Percentiles rank a stretch among this genome's conserved stretches.
These are phyloP conservation scores for Sciurus niger DNA, from an alignment of 2,113 vertebrate genomes.

Conservation along the genomic window DNA sequence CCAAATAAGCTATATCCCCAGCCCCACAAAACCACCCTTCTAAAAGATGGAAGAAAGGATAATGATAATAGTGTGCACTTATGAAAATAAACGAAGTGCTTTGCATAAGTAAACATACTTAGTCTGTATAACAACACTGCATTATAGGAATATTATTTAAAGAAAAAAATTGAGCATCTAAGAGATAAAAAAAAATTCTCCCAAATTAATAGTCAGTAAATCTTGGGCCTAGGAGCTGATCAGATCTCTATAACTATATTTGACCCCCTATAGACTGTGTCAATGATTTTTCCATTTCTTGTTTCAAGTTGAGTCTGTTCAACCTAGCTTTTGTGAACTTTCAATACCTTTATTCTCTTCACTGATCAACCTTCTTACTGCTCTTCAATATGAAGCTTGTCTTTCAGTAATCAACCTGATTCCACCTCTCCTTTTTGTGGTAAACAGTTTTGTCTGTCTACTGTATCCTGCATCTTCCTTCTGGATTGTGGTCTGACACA, in stretches of 20 bases:
- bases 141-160: neutral
- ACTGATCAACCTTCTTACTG: neutral
- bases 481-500: neutral
- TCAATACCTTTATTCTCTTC: neutral
- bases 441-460: neutral
- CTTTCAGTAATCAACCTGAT: neutral
- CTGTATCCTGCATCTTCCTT: neutral
- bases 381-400: neutral
- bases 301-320: neutral
- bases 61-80: neutral
- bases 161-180: neutral
- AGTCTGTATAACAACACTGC: neutral
- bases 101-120: constrained; percentile 20
- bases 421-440: neutral
- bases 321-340: neutral
- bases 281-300: constrained; percentile 8
- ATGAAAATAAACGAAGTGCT: neutral
- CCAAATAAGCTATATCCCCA: no score
- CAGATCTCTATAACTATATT: neutral
- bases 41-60: neutral
- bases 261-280: neutral
- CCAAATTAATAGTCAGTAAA: neutral
- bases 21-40: neutral
- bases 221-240: neutral
- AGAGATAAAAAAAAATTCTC: neutral